A percentile compares a stretch with the other conserved stretches of the same genome.
Conservation (phyloP, 2,888 invertebrate species). For the Ormyrus rosae region DNA sequence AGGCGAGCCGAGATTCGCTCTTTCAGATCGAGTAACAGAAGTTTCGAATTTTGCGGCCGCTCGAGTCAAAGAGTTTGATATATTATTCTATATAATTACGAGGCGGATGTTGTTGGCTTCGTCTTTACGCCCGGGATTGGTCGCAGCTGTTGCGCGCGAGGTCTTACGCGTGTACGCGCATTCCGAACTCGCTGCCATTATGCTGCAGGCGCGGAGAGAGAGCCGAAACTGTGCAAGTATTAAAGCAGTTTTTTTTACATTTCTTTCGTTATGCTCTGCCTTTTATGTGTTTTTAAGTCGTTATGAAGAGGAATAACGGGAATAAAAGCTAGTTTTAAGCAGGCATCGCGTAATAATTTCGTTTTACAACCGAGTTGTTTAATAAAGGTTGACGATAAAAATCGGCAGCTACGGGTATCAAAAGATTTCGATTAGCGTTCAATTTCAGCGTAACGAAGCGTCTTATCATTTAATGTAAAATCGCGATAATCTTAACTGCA, state of each 20-base stretch:
- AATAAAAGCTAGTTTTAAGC: too few species aligned
- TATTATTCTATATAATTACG: constrained; percentile 54
- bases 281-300: neutral
- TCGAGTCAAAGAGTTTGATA: constrained; percentile 53
- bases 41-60: constrained; percentile 47
- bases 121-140: constrained; percentile 39
- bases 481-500: too few species aligned
- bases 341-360: too few species aligned
- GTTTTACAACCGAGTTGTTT: too few species aligned
- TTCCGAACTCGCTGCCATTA: constrained; percentile 41
- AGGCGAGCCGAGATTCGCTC: constrained; percentile 25
- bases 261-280: neutral
- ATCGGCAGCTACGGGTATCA: too few species aligned
- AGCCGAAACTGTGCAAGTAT: neutral
- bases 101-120: constrained; percentile 30
- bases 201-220: neutral
- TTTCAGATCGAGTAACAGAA: constrained; percentile 30
- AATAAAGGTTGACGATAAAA: too few species aligned
- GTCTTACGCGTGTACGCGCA: constrained; percentile 37
- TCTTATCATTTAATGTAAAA: too few species aligned
- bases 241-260: constrained; percentile 13
- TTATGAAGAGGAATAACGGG: neutral
- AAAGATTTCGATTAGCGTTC: too few species aligned
- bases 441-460: too few species aligned
- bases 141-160: constrained; percentile 49